Evolutionary conservation across 2,797 vertebrate species (phyloP).

Genomic region (Hippopotamyrus pictus): DNA sequence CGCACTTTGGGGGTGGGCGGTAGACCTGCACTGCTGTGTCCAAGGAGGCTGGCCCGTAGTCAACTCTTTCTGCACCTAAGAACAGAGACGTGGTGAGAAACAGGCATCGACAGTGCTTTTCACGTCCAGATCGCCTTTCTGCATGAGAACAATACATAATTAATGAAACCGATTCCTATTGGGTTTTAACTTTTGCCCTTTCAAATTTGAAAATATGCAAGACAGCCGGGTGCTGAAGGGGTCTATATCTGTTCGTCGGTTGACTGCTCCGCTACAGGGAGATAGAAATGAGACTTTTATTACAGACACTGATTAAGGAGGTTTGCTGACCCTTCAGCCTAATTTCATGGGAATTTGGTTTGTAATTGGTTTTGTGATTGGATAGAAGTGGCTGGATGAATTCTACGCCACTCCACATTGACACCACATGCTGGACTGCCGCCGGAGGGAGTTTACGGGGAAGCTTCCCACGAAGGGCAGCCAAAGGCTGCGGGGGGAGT

Average conservation of each 20-base stretch:
- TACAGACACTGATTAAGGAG: background rate
- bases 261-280: background rate
- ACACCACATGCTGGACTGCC: background rate
- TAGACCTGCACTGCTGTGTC: background rate
- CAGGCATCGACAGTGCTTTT: background rate
- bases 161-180: background rate
- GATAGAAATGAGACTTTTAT: background rate
- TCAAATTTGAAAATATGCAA: background rate
- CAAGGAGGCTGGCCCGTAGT: background rate
- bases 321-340: constrained; percentile 4
- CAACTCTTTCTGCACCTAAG: background rate
- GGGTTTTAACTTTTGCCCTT: background rate
- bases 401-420: background rate
- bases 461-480: background rate
- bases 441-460: no score
- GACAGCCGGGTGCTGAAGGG: background rate
- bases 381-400: background rate
- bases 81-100: background rate
- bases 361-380: constrained; percentile 15
- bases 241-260: background rate
- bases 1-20: background rate
- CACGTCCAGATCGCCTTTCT: background rate
- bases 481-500: background rate
- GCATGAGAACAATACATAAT: background rate
- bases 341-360: constrained; percentile 20